Evolutionary conservation across 2,797 vertebrate genomes (phyloP).

Genomic region (Pseudochaenichthys georgianus): DNA sequence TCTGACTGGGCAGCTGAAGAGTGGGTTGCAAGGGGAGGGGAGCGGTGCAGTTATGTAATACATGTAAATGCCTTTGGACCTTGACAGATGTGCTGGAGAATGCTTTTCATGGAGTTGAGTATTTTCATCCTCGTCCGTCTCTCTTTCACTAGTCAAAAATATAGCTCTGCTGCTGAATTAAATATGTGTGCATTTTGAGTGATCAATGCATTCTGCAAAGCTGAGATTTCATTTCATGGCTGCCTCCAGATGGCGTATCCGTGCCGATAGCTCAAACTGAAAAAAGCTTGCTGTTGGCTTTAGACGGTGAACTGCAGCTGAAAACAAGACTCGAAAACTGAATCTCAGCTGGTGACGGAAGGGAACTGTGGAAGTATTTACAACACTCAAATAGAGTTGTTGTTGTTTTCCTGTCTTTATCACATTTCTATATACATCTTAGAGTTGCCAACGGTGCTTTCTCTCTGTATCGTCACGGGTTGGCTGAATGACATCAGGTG

Average conservation of each 20-base stretch:
- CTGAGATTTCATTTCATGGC: background rate
- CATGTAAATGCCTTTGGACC: slow-evolving; percentile 57
- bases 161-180: background rate
- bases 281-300: slow-evolving; percentile 14
- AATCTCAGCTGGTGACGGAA: slow-evolving; percentile 23
- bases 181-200: slow-evolving; percentile 24
- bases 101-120: slow-evolving; percentile 18
- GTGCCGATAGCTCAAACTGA: slow-evolving; percentile 40
- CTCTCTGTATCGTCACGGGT: slow-evolving; percentile 35
- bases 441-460: slow-evolving; percentile 1
- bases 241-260: slow-evolving; percentile 66
- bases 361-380: slow-evolving; percentile 2
- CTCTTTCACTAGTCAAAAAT: slow-evolving; percentile 3
- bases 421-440: background rate
- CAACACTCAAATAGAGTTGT: background rate
- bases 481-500: slow-evolving; percentile 61
- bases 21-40: slow-evolving; percentile 3
- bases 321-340: slow-evolving; percentile 21
- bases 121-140: slow-evolving; percentile 11
- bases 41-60: slow-evolving; percentile 61
- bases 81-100: slow-evolving; percentile 63
- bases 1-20: slow-evolving; percentile 47
- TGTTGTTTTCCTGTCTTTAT: background rate
- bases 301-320: slow-evolving; percentile 31
- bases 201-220: slow-evolving; percentile 14